A percentile compares a stretch with the other conserved stretches of the same genome.
phyloP scores from a whole-genome alignment of 2,888 invertebrate species.

The Ptilodon capucinus region DNA sequence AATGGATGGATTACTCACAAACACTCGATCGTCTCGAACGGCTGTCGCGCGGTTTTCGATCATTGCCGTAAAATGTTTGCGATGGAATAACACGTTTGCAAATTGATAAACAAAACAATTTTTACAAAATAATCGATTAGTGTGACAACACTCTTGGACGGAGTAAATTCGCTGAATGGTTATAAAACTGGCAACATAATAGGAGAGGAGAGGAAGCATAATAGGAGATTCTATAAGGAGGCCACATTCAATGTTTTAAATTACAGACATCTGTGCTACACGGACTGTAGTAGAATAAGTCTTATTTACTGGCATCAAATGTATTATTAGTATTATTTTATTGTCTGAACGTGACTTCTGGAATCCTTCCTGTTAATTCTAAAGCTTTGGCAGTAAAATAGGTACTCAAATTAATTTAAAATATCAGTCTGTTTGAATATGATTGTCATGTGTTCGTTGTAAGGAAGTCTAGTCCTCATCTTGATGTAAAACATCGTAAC shows the following conservation, averaged over 20 bases:
- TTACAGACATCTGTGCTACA: not conserved
- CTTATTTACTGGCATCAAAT: not conserved
- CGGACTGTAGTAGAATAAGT: not conserved
- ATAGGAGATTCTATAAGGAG: not conserved
- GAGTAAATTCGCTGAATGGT: constrained; percentile 64
- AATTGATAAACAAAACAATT: constrained; percentile 10
- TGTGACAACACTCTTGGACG: constrained; percentile 56
- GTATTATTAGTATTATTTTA: not conserved
- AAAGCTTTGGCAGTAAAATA: constrained; percentile 75
- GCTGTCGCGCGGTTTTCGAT: constrained; percentile 39
- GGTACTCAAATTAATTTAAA: constrained; percentile 56
- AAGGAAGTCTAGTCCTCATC: constrained; percentile 20
- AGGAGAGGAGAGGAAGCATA: not conserved
- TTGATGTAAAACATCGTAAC: constrained; percentile 27
- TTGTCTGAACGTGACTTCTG: constrained; percentile 4
- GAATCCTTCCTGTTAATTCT: constrained; percentile 43
- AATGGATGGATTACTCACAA: constrained; percentile 34
- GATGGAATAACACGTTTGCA: constrained; percentile 7
- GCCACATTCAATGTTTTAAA: not conserved
- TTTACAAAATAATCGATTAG: constrained; percentile 26
- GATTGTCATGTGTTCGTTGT: constrained; percentile 33
- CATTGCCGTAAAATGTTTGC: constrained; percentile 8
- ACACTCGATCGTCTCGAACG: constrained; percentile 25
- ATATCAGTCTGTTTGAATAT: constrained; percentile 57
- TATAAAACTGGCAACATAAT: constrained; percentile 5